Conservation (phyloP, 2,113 vertebrate genomes). For the Romanogobio albipinnatus region DNA sequence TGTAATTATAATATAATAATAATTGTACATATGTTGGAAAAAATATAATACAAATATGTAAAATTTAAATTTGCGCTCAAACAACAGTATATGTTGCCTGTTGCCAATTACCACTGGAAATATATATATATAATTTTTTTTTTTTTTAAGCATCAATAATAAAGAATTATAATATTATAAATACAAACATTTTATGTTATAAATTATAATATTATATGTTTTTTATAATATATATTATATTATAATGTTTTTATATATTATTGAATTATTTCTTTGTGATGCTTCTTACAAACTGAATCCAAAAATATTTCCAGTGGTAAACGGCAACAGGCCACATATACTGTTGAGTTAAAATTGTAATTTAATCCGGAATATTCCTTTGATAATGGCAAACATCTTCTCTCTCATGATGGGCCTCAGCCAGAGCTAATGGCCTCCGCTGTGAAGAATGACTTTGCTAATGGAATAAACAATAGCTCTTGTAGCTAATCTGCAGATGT, state of each 20-base stretch:
- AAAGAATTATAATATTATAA: background rate
- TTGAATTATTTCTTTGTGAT: background rate
- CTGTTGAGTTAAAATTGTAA: background rate
- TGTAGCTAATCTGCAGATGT: constrained; percentile 14
- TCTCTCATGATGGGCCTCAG: background rate
- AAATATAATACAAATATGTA: no score
- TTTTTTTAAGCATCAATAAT: background rate
- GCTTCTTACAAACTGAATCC: background rate
- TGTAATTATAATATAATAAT: no score
- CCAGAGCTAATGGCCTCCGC: constrained; percentile 9
- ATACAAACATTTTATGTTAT: background rate
- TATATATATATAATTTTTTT: no score
- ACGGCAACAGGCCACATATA: background rate
- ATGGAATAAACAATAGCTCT: constrained; percentile 33
- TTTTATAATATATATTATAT: background rate
- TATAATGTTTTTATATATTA: background rate
- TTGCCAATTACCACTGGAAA: background rate
- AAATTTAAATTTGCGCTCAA: background rate
- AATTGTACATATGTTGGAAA: no score
- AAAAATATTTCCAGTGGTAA: background rate
- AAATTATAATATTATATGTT: no score
- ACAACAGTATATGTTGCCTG: background rate
- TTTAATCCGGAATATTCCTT: background rate
- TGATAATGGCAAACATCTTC: background rate
- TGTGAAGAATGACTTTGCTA: constrained; percentile 33